Conservation (phyloP, 2,113 vertebrate genomes). For the Campylorhamphus procurvoides region DNA sequence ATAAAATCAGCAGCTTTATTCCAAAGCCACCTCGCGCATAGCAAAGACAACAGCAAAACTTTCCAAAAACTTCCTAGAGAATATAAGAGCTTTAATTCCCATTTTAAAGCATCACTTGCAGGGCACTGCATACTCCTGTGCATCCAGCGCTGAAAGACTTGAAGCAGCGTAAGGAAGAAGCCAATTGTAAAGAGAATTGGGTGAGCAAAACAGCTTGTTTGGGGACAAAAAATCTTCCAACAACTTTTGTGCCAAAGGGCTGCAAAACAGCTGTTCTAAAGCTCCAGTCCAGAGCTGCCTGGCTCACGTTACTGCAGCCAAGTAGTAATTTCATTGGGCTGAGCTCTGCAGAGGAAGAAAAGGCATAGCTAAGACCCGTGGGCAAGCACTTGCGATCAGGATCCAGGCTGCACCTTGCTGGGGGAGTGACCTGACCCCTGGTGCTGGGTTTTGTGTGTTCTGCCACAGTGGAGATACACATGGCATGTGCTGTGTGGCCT, state of each 20-base stretch:
- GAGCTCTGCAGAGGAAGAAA: not conserved
- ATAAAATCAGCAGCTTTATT: not conserved
- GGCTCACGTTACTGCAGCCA: not conserved
- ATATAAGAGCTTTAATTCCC: not conserved
- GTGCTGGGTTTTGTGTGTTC: not conserved
- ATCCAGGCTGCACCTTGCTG: not conserved
- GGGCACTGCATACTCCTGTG: accelerated
- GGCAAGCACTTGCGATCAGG: accelerated
- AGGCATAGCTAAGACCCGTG: not conserved
- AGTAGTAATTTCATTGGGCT: not conserved
- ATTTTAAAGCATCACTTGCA: not conserved
- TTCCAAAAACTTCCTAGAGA: not conserved
- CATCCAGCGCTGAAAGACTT: not conserved
- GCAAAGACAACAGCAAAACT: not conserved
- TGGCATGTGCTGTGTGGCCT: not conserved
- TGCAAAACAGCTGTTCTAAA: not conserved
- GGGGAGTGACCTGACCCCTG: not conserved
- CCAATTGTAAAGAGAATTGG: not conserved
- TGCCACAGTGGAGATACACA: not conserved
- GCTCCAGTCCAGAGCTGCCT: not conserved
- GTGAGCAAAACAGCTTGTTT: not conserved
- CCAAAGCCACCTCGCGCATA: not conserved
- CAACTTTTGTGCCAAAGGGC: not conserved
- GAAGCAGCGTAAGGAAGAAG: not conserved
- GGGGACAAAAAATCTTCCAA: not conserved